A percentile compares a stretch with the other conserved stretches of the same genome.
phyloP scores from a whole-genome alignment of 1,140 invertebrate species.

The Teleogryllus occipitalis region DNA sequence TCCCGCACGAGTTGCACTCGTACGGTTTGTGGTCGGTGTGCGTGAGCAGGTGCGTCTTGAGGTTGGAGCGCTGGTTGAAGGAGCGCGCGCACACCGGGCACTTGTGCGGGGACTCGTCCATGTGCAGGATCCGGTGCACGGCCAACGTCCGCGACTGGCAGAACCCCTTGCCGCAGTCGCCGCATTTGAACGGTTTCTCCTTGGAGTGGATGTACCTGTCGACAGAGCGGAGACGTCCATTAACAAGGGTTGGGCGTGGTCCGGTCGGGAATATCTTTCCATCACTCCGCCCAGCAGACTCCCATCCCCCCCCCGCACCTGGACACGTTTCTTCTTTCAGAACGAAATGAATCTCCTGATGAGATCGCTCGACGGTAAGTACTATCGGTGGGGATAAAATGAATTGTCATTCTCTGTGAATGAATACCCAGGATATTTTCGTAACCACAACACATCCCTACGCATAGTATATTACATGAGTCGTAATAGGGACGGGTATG shows the following conservation, averaged over 20 bases:
- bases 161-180: constrained; percentile 92
- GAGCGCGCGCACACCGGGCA: constrained; percentile 80
- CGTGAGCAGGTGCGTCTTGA: constrained; percentile 89
- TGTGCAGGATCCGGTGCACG: constrained; percentile 86
- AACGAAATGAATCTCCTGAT: too few relatives aligned
- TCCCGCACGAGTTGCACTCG: constrained; percentile 83
- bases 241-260: neutral
- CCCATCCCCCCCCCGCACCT: too few relatives aligned
- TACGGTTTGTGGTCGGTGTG: constrained; percentile 93
- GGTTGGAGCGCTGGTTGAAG: constrained; percentile 85
- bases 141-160: constrained; percentile 89
- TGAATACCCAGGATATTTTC: too few relatives aligned
- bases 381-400: too few relatives aligned
- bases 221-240: constrained; percentile 23
- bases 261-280: too few relatives aligned
- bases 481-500: too few relatives aligned
- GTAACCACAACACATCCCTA: too few relatives aligned
- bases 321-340: too few relatives aligned
- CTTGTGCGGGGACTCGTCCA: constrained; percentile 88
- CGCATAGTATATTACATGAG: too few relatives aligned
- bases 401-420: too few relatives aligned
- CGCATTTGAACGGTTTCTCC: constrained; percentile 95
- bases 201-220: constrained; percentile 94
- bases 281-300: too few relatives aligned
- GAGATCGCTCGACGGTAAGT: too few relatives aligned